phyloP scores from a whole-genome alignment of 1,140 invertebrate genomes.

The Dufourea novaeangliae region DNA sequence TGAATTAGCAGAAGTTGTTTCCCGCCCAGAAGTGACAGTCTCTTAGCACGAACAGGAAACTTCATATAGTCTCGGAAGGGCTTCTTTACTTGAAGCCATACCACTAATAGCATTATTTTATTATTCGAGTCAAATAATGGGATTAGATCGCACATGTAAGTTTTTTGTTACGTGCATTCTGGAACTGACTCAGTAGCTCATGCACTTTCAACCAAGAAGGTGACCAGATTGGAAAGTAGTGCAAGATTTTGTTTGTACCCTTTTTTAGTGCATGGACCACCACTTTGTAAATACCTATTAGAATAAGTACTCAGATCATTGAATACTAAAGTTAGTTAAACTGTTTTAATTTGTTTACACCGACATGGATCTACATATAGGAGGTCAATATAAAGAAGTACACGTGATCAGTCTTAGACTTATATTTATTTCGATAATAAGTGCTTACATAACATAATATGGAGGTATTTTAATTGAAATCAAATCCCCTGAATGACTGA shows the following conservation, averaged over 20 bases:
- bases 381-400: slow-evolving; percentile 33
- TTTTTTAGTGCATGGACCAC: not conserved
- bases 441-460: slow-evolving; percentile 77
- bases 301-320: not conserved
- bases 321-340: not conserved
- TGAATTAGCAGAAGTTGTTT: slow-evolving; percentile 67
- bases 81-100: slow-evolving; percentile 78
- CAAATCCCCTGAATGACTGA: slow-evolving; percentile 70
- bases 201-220: slow-evolving; percentile 16
- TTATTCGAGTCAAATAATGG: slow-evolving; percentile 74
- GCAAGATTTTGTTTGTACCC: not conserved
- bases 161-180: slow-evolving; percentile 29
- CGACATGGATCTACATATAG: not conserved
- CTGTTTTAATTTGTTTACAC: not conserved
- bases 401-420: slow-evolving; percentile 76
- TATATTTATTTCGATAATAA: slow-evolving; percentile 80
- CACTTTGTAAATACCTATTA: not conserved
- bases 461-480: slow-evolving; percentile 79
- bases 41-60: slow-evolving; percentile 33
- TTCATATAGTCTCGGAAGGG: slow-evolving; percentile 78
- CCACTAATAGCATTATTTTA: slow-evolving; percentile 75
- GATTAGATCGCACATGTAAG: slow-evolving; percentile 61
- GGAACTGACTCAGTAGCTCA: slow-evolving; percentile 24
- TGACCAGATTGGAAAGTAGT: not conserved
- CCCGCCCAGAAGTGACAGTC: slow-evolving; percentile 81